Conservation (phyloP, 2,888 invertebrate genomes). For the Acheta domesticus region DNA sequence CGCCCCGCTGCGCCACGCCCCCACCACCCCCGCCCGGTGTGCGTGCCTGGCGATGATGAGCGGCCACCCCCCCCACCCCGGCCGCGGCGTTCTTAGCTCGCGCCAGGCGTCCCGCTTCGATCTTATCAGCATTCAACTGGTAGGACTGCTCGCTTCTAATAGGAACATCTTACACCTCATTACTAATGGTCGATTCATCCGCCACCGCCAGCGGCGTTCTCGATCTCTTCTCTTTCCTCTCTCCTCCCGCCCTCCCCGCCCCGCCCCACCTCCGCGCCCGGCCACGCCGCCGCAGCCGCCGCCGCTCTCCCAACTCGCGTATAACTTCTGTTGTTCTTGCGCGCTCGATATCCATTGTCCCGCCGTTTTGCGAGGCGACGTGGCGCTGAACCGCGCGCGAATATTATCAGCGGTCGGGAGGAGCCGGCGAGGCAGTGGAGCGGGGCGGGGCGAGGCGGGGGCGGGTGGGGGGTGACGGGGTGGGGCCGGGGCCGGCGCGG, state of each 20-base stretch:
- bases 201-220: not conserved
- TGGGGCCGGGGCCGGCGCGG: not conserved
- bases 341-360: slow-evolving; percentile 7
- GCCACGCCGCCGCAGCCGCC: not conserved
- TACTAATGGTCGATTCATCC: slow-evolving; percentile 1
- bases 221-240: not conserved
- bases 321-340: slow-evolving; percentile 18
- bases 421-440: not conserved
- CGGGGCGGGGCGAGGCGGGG: not conserved
- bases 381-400: slow-evolving; percentile 10
- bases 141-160: not conserved
- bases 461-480: not conserved
- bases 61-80: not conserved
- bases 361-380: not conserved
- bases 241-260: not conserved
- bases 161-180: slow-evolving; percentile 9
- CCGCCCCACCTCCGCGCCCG: not conserved
- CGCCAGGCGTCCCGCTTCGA: not conserved
- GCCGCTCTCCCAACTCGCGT: not conserved
- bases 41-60: too few species aligned
- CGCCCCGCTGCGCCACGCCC: not conserved
- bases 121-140: slow-evolving; percentile 18
- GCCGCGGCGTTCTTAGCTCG: not conserved
- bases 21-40: not conserved
- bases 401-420: not conserved